Percentiles rank a stretch among this genome's conserved stretches.
Evolutionary conservation across 2,888 invertebrate species (phyloP).

Genomic region (Chrysina gloriosa): DNA sequence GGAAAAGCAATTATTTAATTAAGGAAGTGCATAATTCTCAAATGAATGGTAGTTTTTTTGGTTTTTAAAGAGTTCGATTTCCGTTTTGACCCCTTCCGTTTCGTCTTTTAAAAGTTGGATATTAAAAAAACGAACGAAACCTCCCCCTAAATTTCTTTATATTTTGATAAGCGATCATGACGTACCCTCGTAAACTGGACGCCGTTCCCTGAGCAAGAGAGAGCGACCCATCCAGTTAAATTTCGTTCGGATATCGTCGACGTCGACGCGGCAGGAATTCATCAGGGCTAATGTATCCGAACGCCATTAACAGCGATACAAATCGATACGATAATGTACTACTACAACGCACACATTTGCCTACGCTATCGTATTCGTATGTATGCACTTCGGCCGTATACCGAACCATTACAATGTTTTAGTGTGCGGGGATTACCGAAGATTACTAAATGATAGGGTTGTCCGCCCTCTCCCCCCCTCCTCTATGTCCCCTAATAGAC

Average conservation of each 20-base stretch:
- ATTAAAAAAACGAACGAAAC: no score
- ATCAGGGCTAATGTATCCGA: background rate
- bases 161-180: no score
- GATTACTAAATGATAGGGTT: constrained; percentile 54
- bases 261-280: background rate
- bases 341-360: background rate
- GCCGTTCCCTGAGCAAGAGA: background rate
- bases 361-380: no score
- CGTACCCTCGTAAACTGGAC: background rate
- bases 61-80: no score
- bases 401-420: constrained; percentile 49
- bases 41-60: no score
- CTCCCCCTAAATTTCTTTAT: no score
- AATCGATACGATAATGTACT: background rate
- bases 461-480: constrained; percentile 49
- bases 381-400: constrained; percentile 7
- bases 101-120: no score
- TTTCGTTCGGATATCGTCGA: background rate
- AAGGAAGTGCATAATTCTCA: no score
- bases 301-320: background rate
- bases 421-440: constrained; percentile 49
- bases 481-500: constrained; percentile 49
- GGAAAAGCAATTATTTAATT: no score
- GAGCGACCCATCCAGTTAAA: no score
- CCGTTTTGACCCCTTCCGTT: no score